phyloP scores from a whole-genome alignment of 2,113 vertebrate genomes.

The Bettongia penicillata region DNA sequence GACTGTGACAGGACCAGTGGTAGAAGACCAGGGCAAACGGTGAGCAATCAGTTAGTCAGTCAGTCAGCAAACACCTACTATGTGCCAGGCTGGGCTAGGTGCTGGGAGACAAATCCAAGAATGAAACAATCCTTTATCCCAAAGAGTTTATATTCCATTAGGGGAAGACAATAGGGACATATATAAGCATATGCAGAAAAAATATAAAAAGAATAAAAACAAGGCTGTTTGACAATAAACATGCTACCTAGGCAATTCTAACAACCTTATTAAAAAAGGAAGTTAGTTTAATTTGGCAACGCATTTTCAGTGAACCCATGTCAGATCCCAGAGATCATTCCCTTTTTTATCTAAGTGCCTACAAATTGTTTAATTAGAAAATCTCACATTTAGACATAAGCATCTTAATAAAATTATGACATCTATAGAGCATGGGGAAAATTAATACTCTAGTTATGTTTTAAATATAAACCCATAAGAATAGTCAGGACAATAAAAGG shows the following conservation, averaged over 20 bases:
- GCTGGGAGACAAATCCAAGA: neutral
- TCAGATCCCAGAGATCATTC: conserved; percentile 20
- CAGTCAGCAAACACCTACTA: neutral
- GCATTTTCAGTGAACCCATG: conserved; percentile 46
- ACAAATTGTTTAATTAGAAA: conserved; percentile 43
- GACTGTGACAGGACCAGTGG: neutral
- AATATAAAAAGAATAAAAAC: neutral
- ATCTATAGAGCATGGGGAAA: conserved; percentile 22
- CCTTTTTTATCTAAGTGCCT: conserved; percentile 8
- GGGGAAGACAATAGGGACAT: neutral
- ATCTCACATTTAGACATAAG: conserved; percentile 45
- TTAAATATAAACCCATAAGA: conserved; percentile 22
- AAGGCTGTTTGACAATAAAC: neutral
- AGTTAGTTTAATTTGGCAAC: conserved; percentile 38
- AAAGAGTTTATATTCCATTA: neutral
- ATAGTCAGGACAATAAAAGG: neutral
- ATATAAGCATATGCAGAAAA: neutral
- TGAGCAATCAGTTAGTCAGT: neutral
- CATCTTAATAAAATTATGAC: conserved; percentile 55
- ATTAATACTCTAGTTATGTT: conserved; percentile 4
- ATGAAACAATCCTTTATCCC: neutral
- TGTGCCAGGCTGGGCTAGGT: neutral
- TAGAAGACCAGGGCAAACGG: neutral
- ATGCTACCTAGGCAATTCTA: conserved; percentile 27
- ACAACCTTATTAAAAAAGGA: conserved; percentile 30